Evolutionary conservation across 2,113 vertebrate genomes (phyloP).

Genomic region (Hemiprocne comata): DNA sequence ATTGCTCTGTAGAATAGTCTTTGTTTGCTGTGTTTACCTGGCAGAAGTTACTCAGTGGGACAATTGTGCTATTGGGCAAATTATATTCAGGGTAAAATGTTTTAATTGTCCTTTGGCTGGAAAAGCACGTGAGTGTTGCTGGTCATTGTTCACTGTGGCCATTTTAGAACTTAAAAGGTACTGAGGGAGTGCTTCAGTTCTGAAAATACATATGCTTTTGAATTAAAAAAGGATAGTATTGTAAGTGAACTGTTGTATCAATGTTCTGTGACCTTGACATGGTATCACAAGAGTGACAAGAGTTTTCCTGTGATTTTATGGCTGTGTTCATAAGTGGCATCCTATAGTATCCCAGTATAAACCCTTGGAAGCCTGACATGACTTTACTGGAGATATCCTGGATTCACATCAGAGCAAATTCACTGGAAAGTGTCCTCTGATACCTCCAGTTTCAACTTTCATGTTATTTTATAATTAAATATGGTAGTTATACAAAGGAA

Average conservation of each 20-base stretch:
- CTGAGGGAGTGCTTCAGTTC: background rate
- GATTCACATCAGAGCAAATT: background rate
- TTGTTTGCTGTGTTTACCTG: background rate
- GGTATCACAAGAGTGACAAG: background rate
- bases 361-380: background rate
- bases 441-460: background rate
- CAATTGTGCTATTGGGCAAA: background rate
- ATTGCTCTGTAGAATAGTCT: background rate
- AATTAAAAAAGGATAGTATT: background rate
- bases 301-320: background rate
- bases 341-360: background rate
- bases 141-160: background rate
- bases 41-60: background rate
- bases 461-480: background rate
- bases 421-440: background rate
- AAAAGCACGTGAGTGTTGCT: background rate
- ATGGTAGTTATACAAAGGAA: background rate
- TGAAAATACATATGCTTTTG: background rate
- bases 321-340: background rate
- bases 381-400: background rate
- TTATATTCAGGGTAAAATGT: background rate
- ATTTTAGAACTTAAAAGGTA: background rate
- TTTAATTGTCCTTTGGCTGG: background rate
- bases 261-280: background rate
- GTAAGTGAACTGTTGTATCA: background rate